A percentile compares a stretch with the other conserved stretches of the same genome.
phyloP scores from a whole-genome alignment of 2,888 invertebrate genomes.

The Drosophila acutilabella region DNA sequence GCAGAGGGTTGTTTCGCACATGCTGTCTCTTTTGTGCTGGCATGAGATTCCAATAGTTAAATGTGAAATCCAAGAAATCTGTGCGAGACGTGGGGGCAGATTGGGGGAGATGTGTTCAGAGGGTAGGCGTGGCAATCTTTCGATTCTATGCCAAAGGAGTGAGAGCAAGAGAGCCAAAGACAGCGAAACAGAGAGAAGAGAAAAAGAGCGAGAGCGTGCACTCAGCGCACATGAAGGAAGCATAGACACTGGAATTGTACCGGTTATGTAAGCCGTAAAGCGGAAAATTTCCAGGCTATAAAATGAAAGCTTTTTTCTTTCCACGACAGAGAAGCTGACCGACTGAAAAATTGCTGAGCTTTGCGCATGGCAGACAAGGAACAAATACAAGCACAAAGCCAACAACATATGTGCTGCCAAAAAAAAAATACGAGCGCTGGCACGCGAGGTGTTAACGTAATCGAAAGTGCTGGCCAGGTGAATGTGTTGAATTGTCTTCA shows the following conservation, averaged over 20 bases:
- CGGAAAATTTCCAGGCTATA: constrained; percentile 68
- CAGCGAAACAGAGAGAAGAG: not conserved
- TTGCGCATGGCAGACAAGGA: not conserved
- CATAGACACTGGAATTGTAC: constrained; percentile 58
- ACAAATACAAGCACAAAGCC: constrained; percentile 3
- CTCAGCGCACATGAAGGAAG: constrained; percentile 16
- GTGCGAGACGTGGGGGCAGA: constrained; percentile 22
- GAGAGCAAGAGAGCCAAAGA: constrained; percentile 11
- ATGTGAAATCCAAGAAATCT: constrained; percentile 38
- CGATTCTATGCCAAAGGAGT: constrained; percentile 43
- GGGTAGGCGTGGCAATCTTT: constrained; percentile 53
- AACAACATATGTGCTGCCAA: constrained; percentile 14
- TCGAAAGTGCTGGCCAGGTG: constrained; percentile 50
- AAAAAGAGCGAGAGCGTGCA: constrained; percentile 14
- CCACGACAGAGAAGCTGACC: constrained; percentile 29
- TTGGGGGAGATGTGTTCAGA: constrained; percentile 23
- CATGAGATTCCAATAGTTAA: constrained; percentile 51
- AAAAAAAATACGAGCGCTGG: not conserved
- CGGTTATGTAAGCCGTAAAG: constrained; percentile 78
- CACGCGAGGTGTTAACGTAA: constrained; percentile 18
- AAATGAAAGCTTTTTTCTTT: constrained; percentile 66
- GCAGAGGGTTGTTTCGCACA: constrained; percentile 51
- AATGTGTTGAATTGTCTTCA: constrained; percentile 17
- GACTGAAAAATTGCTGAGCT: constrained; percentile 15
- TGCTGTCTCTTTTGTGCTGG: constrained; percentile 12